These are phyloP conservation scores for Platalea minor DNA, from an alignment of 2,797 vertebrate species.

Conservation along the genomic window DNA sequence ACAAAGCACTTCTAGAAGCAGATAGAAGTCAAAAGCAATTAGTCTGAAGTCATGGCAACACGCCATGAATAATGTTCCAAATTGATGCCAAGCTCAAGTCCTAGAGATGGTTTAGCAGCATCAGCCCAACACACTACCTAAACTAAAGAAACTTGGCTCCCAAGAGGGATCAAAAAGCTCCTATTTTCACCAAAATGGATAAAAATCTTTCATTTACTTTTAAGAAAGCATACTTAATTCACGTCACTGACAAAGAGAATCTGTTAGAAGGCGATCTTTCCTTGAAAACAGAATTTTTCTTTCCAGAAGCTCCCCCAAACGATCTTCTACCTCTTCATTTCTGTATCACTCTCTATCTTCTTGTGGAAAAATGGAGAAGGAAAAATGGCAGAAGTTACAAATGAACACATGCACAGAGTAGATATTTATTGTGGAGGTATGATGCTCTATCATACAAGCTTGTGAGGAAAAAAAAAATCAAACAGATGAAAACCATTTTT, in stretches of 20 bases:
- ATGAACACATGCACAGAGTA: neutral
- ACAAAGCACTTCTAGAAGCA: neutral
- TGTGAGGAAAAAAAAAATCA: neutral
- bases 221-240: neutral
- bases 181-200: neutral
- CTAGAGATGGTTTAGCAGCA: neutral
- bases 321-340: neutral
- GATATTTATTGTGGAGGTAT: neutral
- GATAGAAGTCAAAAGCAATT: neutral
- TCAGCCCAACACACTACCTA: neutral
- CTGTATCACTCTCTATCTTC: neutral
- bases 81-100: neutral
- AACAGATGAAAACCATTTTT: neutral
- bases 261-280: neutral
- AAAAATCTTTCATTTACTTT: neutral
- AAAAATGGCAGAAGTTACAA: neutral
- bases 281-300: neutral
- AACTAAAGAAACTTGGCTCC: neutral
- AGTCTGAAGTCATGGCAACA: neutral
- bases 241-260: neutral
- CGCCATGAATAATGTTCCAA: neutral
- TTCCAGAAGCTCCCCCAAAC: neutral
- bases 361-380: neutral
- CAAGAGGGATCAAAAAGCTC: neutral
- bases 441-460: neutral